A percentile compares a stretch with the other conserved stretches of the same genome.
phyloP scores from a whole-genome alignment of 2,888 invertebrate species.

The Clanis bilineata region DNA sequence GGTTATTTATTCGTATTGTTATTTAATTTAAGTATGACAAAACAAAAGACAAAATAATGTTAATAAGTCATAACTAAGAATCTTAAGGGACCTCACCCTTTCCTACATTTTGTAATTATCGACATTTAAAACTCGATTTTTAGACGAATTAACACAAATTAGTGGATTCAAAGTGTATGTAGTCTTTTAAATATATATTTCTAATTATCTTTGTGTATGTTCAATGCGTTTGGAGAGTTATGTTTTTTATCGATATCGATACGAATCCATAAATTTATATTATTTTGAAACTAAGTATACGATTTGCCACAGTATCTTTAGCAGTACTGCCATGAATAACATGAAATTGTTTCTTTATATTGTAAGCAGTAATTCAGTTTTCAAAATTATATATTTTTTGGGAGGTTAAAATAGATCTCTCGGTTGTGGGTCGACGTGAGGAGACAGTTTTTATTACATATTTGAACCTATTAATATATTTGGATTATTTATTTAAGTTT shows the following conservation, averaged over 20 bases:
- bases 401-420: not conserved
- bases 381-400: not conserved
- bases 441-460: conserved; percentile 6
- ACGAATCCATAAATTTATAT: not conserved
- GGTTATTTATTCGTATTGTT: no score
- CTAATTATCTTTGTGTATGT: not conserved
- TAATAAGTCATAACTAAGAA: no score
- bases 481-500: no score
- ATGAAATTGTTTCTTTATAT: not conserved
- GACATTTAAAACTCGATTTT: not conserved
- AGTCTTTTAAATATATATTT: not conserved
- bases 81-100: not conserved
- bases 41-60: no score
- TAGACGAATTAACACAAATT: not conserved
- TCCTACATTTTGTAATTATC: not conserved
- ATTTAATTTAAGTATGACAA: no score
- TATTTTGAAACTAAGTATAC: not conserved
- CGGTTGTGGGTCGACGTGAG: not conserved
- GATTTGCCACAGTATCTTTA: conserved; percentile 4
- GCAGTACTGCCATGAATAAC: not conserved
- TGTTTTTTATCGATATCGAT: not conserved
- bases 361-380: conserved; percentile 9
- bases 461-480: no score
- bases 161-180: not conserved
- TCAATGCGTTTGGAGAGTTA: not conserved